Evolutionary conservation across 2,113 vertebrate species (phyloP), one percentile per base, ranked within the genome.

Genomic region (Passer montanus): DNA sequence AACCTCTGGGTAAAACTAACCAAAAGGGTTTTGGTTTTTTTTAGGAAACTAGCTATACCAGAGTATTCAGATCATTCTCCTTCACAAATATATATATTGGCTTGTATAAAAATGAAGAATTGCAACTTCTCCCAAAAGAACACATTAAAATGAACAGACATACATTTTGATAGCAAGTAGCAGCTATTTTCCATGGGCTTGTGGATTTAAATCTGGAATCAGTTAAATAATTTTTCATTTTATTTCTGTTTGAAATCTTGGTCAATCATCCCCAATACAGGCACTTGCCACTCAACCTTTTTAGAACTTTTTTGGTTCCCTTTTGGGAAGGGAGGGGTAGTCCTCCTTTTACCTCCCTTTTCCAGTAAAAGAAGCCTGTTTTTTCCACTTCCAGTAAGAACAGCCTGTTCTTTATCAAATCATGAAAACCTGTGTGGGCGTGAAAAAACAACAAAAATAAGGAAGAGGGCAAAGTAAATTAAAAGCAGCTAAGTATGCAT

Each of bases 311-410:
- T 58, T 35, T 47, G 1, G 7, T 37, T 91, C 10, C 3, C 8
- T 39, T 89, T 77, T n/a, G 7, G 28, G 27, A 88, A 73, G 10
- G 14, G 13, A 83, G 1, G 4, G 0, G 3, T 43, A 70, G 5
- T 16, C 26, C 12, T 27, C 26, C 43, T 93, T 69, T 68, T 55
- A 44, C 15, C 37, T 46, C 21, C 17, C 15, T 66, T 67, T 94
- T 89, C 90, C 67, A 90, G 67, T 90, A 90, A 88, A 64, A 81
- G 20, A 15, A 58, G 17, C 0, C 28, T 90, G 9, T 3, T 86
- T 74, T 87, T 74, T 43, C n/a, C 11, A 64, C 20, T 64, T 94
- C 52, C 41, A 84, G 52, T 91, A 87, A 84, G 77, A 84, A 87
- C 41, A 79, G 50, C 2, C 49, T 89, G 70, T 76, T 82, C 69